Evolutionary conservation across 2,888 invertebrate genomes (phyloP).

Genomic region (Blastobasis adustella): DNA sequence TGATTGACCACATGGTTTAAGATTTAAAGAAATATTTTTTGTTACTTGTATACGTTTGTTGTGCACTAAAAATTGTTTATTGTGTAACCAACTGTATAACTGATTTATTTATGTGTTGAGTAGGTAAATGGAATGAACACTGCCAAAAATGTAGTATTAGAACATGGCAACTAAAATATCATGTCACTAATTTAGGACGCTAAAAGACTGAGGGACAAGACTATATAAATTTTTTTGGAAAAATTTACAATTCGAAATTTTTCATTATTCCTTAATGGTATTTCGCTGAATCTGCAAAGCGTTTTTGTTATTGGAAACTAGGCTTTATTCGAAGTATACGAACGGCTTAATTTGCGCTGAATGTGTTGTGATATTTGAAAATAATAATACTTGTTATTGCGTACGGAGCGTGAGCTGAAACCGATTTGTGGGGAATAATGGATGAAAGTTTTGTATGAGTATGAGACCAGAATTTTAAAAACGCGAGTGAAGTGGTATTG

Average conservation of each 20-base stretch:
- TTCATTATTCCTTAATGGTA: not conserved
- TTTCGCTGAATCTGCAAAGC: too few relatives aligned
- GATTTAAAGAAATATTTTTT: too few relatives aligned
- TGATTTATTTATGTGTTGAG: conserved; percentile 18
- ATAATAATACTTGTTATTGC: conserved; percentile 20
- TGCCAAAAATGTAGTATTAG: conserved; percentile 25
- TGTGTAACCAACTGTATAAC: too few relatives aligned
- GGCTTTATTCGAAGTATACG: conserved; percentile 30
- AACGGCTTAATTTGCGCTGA: conserved; percentile 52
- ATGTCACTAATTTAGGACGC: too few relatives aligned
- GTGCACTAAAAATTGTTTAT: too few relatives aligned
- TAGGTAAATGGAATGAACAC: conserved; percentile 7
- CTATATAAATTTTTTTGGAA: conserved; percentile 22
- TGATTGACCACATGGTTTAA: too few relatives aligned
- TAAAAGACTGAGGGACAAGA: conserved; percentile 35
- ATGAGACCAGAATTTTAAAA: not conserved
- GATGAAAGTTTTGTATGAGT: not conserved
- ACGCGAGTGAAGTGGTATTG: too few relatives aligned
- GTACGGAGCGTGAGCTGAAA: not conserved
- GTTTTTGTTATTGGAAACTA: not conserved
- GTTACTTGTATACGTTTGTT: too few relatives aligned
- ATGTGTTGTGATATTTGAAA: conserved; percentile 60
- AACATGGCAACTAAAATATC: conserved; percentile 11
- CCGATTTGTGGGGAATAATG: not conserved
- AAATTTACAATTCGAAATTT: conserved; percentile 13